phyloP scores from a whole-genome alignment of 1,140 invertebrate genomes.

The Nautilus pompilius region DNA sequence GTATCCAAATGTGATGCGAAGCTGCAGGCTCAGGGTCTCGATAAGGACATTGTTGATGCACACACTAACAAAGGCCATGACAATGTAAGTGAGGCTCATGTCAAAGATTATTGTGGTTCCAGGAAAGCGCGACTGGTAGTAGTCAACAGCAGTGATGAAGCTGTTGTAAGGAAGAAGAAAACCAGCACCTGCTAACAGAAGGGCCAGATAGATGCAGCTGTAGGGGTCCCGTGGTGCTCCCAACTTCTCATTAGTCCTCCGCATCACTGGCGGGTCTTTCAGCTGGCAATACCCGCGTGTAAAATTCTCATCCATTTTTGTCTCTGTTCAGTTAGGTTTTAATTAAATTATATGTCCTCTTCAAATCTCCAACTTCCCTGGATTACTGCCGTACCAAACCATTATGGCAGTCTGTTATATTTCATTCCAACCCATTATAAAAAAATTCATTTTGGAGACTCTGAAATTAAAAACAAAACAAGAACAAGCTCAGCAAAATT shows the following conservation, averaged over 20 bases:
- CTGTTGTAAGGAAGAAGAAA: slow-evolving; percentile 89
- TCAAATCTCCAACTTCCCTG: no score
- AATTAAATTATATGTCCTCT: no score
- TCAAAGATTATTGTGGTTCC: slow-evolving; percentile 83
- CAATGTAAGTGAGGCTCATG: slow-evolving; percentile 86
- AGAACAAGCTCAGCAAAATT: no score
- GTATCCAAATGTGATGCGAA: slow-evolving; percentile 84
- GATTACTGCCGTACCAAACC: no score
- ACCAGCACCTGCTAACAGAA: slow-evolving; percentile 81
- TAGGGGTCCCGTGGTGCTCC: slow-evolving; percentile 51
- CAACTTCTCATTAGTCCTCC: slow-evolving; percentile 7
- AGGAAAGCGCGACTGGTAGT: slow-evolving; percentile 80
- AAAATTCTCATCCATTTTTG: slow-evolving; percentile 46
- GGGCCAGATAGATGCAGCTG: slow-evolving; percentile 74
- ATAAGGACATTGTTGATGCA: slow-evolving; percentile 81
- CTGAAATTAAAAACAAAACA: no score
- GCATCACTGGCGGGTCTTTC: slow-evolving; percentile 9
- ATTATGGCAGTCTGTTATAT: no score
- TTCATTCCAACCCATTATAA: no score
- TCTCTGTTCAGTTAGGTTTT: no score
- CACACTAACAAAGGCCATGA: slow-evolving; percentile 81
- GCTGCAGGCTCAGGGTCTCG: slow-evolving; percentile 76
- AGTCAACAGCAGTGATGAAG: slow-evolving; percentile 87
- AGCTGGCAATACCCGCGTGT: slow-evolving; percentile 41
- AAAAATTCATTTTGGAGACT: no score